A percentile compares a stretch with the other conserved stretches of the same genome.
Conservation (phyloP, 37 sponge, comb jelly and placozoan species). For the Dysidea cf. avara region DNA sequence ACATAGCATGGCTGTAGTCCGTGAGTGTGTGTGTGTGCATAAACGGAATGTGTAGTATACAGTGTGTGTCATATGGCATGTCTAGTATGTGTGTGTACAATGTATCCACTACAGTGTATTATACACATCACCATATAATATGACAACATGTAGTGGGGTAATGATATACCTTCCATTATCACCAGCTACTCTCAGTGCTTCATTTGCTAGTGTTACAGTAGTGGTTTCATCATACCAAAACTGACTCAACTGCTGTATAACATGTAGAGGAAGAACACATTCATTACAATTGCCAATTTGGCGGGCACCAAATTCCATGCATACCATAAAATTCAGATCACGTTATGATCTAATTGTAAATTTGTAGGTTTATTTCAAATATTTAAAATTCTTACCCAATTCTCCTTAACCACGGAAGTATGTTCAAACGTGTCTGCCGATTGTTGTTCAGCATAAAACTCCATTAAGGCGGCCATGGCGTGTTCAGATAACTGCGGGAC, state of each 20-base stretch:
- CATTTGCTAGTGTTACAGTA: conserved; percentile 56
- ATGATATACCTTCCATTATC: conserved; percentile 26
- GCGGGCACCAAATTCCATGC: background rate
- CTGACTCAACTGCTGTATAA: conserved; percentile 79
- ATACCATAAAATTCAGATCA: background rate
- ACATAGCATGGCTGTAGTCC: no score
- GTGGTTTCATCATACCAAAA: conserved; percentile 85
- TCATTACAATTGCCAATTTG: background rate
- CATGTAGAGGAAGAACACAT: background rate
- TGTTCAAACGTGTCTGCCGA: background rate
- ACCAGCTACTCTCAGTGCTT: conserved; percentile 50
- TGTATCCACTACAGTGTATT: background rate
- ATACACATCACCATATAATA: background rate
- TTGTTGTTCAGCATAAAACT: conserved; percentile 60
- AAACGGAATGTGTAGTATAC: background rate
- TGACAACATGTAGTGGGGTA: background rate
- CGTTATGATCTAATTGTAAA: background rate
- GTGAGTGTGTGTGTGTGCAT: background rate
- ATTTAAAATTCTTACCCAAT: conserved; percentile 53
- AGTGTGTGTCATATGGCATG: background rate
- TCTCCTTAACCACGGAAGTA: conserved; percentile 20
- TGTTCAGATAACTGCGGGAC: conserved; percentile 58
- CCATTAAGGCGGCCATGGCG: conserved; percentile 64
- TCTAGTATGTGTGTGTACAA: no score
- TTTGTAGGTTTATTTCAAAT: background rate